These are phyloP conservation scores for Chrysodeixis includens DNA, from an alignment of 2,888 invertebrate genomes.

Conservation along the genomic window DNA sequence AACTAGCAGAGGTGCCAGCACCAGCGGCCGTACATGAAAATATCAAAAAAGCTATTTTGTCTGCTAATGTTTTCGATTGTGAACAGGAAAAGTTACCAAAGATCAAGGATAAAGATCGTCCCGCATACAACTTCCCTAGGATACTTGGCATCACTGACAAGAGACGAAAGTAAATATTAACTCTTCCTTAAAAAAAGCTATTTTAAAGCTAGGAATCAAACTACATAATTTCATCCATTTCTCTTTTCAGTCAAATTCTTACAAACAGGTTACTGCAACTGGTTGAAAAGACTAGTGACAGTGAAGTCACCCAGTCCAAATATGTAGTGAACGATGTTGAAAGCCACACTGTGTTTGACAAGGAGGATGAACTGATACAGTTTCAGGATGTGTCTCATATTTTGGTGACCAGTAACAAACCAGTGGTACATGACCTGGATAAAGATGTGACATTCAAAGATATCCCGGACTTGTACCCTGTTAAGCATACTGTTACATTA, in stretches of 20 bases:
- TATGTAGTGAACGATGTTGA: conserved; percentile 90
- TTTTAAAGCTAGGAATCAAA: neutral
- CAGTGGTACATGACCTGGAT: conserved; percentile 88
- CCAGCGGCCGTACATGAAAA: conserved; percentile 87
- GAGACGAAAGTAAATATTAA: conserved; percentile 91
- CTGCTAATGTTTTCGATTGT: conserved; percentile 93
- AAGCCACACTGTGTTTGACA: conserved; percentile 89
- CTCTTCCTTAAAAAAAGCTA: neutral
- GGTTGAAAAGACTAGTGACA: conserved; percentile 90
- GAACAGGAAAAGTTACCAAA: conserved; percentile 94
- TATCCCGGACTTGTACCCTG: conserved; percentile 93
- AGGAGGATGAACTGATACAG: conserved; percentile 90
- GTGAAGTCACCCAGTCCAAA: conserved; percentile 87
- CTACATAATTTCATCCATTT: neutral
- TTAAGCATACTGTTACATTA: conserved; percentile 92
- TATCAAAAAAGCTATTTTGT: conserved; percentile 90
- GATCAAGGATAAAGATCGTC: conserved; percentile 91
- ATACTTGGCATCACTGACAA: conserved; percentile 92
- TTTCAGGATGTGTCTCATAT: conserved; percentile 91
- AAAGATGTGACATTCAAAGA: conserved; percentile 85
- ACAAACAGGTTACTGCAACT: conserved; percentile 91
- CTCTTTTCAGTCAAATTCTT: conserved; percentile 90
- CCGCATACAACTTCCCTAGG: conserved; percentile 92
- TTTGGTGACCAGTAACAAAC: conserved; percentile 90
- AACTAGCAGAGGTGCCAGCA: conserved; percentile 84